These are phyloP conservation scores for Siniperca scherzeri DNA, from an alignment of 2,797 vertebrate species.

Conservation along the genomic window DNA sequence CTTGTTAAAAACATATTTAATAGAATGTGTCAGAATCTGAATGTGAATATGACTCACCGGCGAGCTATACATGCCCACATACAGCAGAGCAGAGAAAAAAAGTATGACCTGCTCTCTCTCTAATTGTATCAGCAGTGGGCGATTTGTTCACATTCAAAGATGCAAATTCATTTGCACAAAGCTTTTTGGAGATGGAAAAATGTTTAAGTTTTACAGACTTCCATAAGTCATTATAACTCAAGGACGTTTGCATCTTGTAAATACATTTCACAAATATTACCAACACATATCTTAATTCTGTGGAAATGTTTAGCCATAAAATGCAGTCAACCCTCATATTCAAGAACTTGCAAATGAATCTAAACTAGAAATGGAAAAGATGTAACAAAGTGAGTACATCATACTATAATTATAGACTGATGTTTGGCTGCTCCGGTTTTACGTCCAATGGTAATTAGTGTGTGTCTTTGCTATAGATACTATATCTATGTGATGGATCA, in stretches of 20 bases:
- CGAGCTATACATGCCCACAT: constrained; percentile 57
- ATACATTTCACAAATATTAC: background rate
- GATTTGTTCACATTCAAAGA: constrained; percentile 33
- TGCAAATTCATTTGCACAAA: constrained; percentile 17
- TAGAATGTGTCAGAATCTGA: constrained; percentile 40
- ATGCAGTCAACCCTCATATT: background rate
- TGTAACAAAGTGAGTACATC: background rate
- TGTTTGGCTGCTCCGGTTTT: background rate
- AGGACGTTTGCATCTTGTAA: background rate
- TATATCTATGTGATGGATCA: background rate
- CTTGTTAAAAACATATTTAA: constrained; percentile 26
- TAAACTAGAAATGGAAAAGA: background rate
- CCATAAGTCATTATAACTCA: background rate
- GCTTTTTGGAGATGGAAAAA: background rate
- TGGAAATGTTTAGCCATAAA: background rate
- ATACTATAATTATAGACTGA: background rate
- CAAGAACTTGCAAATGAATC: background rate
- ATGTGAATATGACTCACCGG: constrained; percentile 62
- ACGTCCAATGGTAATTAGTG: background rate
- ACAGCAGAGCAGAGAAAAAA: constrained; percentile 24
- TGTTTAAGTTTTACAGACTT: background rate
- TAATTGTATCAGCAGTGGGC: constrained; percentile 46
- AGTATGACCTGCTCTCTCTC: constrained; percentile 19
- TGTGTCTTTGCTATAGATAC: background rate
- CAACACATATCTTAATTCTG: background rate